These are phyloP conservation scores for Pogonocherus hispidulus DNA, from an alignment of 2,888 invertebrate genomes.

Conservation along the genomic window DNA sequence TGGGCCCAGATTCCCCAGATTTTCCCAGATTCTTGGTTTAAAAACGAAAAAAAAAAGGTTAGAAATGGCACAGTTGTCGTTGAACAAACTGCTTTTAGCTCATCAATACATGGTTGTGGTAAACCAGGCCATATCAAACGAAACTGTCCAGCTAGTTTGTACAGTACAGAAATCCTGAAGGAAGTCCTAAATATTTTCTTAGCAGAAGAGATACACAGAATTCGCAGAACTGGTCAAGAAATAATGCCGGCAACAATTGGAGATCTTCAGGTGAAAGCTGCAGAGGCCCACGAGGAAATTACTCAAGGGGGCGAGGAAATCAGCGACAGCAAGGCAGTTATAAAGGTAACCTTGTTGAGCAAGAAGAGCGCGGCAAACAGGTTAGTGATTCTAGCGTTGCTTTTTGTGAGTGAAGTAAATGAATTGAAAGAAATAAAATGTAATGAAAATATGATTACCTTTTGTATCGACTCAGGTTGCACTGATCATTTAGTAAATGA, in stretches of 20 bases:
- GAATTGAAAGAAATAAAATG: not conserved
- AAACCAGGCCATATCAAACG: conserved; percentile 24
- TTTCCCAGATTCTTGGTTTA: too few relatives aligned
- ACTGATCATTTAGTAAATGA: conserved; percentile 30
- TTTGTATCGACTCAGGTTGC: conserved; percentile 36
- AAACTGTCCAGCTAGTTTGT: conserved; percentile 10
- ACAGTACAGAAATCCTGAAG: not conserved
- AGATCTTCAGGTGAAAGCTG: not conserved
- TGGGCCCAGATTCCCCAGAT: too few relatives aligned
- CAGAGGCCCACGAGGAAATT: not conserved
- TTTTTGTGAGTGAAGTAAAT: conserved; percentile 20
- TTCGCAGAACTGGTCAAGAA: not conserved
- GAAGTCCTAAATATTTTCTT: not conserved
- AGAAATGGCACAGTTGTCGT: not conserved
- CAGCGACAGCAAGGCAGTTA: not conserved
- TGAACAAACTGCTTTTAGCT: conserved; percentile 5
- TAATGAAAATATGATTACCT: conserved; percentile 8
- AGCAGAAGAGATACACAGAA: not conserved
- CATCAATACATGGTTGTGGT: conserved; percentile 21
- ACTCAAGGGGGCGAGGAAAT: not conserved
- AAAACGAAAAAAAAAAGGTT: too few relatives aligned
- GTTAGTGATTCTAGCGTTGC: conserved; percentile 16
- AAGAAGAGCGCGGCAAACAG: not conserved
- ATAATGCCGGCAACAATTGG: not conserved
- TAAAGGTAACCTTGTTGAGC: not conserved